Conservation (phyloP, 1,140 invertebrate genomes). For the Saccostrea echinata region DNA sequence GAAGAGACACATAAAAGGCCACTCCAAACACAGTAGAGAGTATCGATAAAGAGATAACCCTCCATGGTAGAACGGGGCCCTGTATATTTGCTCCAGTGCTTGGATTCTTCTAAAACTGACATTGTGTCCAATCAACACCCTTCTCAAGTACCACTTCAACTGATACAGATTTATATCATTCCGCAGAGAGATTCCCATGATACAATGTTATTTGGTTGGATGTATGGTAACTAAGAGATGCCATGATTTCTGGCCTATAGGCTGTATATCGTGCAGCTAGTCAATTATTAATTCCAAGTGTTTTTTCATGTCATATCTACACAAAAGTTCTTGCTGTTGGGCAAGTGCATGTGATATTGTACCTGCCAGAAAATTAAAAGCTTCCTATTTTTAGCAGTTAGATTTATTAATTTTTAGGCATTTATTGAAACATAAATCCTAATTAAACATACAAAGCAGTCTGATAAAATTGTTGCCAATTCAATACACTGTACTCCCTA, state of each 20-base stretch:
- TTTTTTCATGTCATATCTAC: neutral
- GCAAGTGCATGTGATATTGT: neutral
- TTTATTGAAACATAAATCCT: too few species aligned
- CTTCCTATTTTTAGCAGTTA: too few species aligned
- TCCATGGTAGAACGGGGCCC: neutral
- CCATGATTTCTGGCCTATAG: neutral
- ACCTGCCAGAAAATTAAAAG: too few species aligned
- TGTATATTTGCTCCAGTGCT: neutral
- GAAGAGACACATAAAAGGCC: neutral
- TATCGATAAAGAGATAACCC: constrained; percentile 17
- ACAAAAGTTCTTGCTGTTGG: neutral
- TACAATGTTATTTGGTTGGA: neutral
- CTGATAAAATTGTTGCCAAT: too few species aligned
- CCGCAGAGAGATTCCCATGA: neutral
- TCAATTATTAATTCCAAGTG: constrained; percentile 18
- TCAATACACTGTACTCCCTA: too few species aligned
- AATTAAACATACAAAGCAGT: too few species aligned
- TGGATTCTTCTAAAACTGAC: neutral
- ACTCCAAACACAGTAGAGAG: neutral
- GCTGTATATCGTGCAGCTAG: neutral
- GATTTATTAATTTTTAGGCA: too few species aligned
- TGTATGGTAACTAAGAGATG: constrained; percentile 10
- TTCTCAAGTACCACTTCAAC: constrained; percentile 2
- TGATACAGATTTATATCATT: constrained; percentile 21
- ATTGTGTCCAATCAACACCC: neutral